Percentiles rank a stretch among this genome's conserved stretches.
phyloP scores from a whole-genome alignment of 2,888 invertebrate genomes.

The Empis stercorea region DNA sequence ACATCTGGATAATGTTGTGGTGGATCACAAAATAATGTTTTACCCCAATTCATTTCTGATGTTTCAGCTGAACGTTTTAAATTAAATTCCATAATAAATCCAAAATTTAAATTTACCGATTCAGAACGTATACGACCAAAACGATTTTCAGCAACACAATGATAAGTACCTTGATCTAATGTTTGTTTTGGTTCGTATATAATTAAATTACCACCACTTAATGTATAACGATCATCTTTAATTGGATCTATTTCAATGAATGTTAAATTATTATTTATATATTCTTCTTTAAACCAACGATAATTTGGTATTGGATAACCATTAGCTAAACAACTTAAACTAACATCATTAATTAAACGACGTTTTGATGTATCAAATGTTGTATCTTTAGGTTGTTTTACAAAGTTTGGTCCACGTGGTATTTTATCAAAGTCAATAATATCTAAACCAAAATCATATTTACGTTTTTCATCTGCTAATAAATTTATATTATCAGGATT shows the following conservation, averaged over 20 bases:
- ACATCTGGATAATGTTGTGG: constrained; percentile 84
- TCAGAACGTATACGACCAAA: constrained; percentile 83
- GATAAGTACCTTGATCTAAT: constrained; percentile 75
- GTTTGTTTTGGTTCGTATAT: constrained; percentile 74
- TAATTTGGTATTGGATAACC: constrained; percentile 85
- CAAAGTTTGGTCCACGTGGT: constrained; percentile 79
- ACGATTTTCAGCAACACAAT: constrained; percentile 81
- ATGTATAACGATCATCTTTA: constrained; percentile 57
- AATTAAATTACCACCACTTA: constrained; percentile 84
- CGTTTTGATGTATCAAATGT: constrained; percentile 70
- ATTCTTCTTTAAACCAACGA: constrained; percentile 81
- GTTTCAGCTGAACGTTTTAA: constrained; percentile 69
- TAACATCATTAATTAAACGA: constrained; percentile 57
- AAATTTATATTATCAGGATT: constrained; percentile 51
- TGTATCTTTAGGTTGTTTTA: constrained; percentile 67
- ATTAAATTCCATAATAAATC: constrained; percentile 81
- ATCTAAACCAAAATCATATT: constrained; percentile 75
- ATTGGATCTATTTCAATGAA: constrained; percentile 67
- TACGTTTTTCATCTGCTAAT: constrained; percentile 62
- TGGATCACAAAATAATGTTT: constrained; percentile 82
- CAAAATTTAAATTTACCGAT: constrained; percentile 77
- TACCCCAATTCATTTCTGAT: constrained; percentile 88
- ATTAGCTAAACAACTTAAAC: constrained; percentile 66
- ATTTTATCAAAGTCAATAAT: constrained; percentile 67
- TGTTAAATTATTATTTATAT: constrained; percentile 61